Evolutionary conservation across 2,888 invertebrate genomes (phyloP), one percentile per base, ranked within the genome.

Genomic region (Platerodrilus igneus): DNA sequence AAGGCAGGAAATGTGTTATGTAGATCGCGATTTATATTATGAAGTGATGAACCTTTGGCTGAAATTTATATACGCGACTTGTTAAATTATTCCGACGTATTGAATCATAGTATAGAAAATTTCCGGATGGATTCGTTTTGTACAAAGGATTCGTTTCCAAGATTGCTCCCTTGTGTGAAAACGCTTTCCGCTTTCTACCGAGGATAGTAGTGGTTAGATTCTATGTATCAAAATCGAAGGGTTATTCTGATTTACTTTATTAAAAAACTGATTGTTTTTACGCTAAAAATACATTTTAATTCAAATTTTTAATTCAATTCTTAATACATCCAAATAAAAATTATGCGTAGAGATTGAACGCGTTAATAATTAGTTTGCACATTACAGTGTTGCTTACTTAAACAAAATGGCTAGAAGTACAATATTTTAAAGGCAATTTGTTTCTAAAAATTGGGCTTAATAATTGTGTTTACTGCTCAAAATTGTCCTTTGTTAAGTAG

Each of bases 1-100:
- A 43, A 38, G 34, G 35, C 19, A 22, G 36, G 34, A 37, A 21
- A 28, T 26, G 35, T 10, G 22, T 16, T 15, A 23, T 19, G 34
- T 32, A 21, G 23, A 37, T 29, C n/a, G n/a, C n/a, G n/a, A n/a
- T n/a, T n/a, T n/a, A 22, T 37, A 38, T 36, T 41, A 15, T 35
- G 20, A 18, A 34, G 42, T 30, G 29, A 30, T 26, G 35, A 31
- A 39, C 23, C 31, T 39, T 40, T 40, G 23, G 44, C 21, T 20
- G 42, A 28, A 20, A n/a, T n/a, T 27, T 32, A 26, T 44, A 51
- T 47, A 45, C 46, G 49, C 51, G 51, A 46, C 57, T 57, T 54
- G 57, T 57, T 57, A 57, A 57, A 57, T 57, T 57, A 57, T 57
- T 57, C 57, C 55, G 45, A 55, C 51, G 52, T 57, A 55, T 57